Evolutionary conservation across 2,888 invertebrate species (phyloP).

Genomic region (Galerucella pusilla): DNA sequence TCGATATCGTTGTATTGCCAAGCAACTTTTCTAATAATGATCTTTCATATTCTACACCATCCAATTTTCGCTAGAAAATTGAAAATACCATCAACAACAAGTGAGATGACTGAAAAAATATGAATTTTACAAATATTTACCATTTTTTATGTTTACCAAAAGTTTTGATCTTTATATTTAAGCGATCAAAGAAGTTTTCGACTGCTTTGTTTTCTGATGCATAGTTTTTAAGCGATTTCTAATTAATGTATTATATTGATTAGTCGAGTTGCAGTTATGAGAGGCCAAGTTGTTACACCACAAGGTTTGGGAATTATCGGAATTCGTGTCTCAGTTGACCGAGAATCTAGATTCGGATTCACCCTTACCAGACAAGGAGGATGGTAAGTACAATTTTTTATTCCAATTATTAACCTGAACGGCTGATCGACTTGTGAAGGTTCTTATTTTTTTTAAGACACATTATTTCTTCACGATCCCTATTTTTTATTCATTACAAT

Average conservation of each 20-base stretch:
- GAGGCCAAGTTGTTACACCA: conserved; percentile 94
- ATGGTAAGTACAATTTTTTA: conserved; percentile 77
- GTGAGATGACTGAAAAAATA: not conserved
- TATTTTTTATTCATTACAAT: no score
- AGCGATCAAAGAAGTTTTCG: conserved; percentile 20
- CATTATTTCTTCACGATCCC: no score
- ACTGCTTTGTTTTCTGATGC: conserved; percentile 21
- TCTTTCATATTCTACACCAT: not conserved
- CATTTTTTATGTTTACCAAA: conserved; percentile 6
- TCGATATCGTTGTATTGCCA: not conserved
- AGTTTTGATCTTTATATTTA: conserved; percentile 25
- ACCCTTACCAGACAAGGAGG: conserved; percentile 93
- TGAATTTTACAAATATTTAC: not conserved
- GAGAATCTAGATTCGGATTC: conserved; percentile 94
- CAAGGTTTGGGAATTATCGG: conserved; percentile 97
- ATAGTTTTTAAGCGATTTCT: conserved; percentile 34
- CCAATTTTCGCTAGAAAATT: not conserved
- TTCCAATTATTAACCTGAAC: not conserved
- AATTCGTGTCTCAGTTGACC: conserved; percentile 95
- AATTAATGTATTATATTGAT: conserved; percentile 44
- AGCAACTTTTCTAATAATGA: conserved; percentile 1
- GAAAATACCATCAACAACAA: not conserved
- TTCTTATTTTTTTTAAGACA: no score
- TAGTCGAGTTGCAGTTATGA: conserved; percentile 98
- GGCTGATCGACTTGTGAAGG: no score